Evolutionary conservation across 2,888 invertebrate species (phyloP).

Genomic region (Lottia scabra): DNA sequence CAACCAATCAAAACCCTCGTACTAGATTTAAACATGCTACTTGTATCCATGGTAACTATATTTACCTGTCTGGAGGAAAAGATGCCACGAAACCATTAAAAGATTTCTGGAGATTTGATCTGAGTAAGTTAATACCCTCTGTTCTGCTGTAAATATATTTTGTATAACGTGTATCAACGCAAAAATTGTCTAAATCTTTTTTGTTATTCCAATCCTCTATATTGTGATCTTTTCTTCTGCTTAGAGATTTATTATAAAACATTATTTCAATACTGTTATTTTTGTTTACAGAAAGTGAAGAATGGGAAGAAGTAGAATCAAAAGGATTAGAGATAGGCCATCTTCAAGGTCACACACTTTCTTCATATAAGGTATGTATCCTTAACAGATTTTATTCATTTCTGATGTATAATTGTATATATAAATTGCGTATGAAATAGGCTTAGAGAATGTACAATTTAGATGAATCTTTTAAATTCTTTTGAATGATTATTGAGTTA

Average conservation of each 20-base stretch:
- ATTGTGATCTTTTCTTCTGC: too few species aligned
- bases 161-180: too few species aligned
- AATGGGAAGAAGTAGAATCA: slow-evolving; percentile 81
- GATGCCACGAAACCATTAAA: slow-evolving; percentile 84
- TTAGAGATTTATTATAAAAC: too few species aligned
- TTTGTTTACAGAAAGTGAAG: slow-evolving; percentile 76
- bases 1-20: slow-evolving; percentile 71
- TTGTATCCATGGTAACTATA: slow-evolving; percentile 78
- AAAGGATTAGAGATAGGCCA: slow-evolving; percentile 78
- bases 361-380: slow-evolving; percentile 77
- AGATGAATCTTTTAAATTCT: too few species aligned
- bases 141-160: too few species aligned
- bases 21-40: slow-evolving; percentile 87
- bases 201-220: too few species aligned
- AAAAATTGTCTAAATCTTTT: too few species aligned
- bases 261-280: not conserved
- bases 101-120: slow-evolving; percentile 82
- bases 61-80: slow-evolving; percentile 87
- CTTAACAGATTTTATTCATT: too few species aligned
- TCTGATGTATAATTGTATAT: too few species aligned
- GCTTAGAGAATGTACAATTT: too few species aligned
- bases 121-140: slow-evolving; percentile 39
- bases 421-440: too few species aligned
- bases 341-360: slow-evolving; percentile 87
- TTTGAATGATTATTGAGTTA: too few species aligned